Base-by-base conservation (phyloP, 2,797 vertebrate genomes). In the Sebastes alutus region DNA sequence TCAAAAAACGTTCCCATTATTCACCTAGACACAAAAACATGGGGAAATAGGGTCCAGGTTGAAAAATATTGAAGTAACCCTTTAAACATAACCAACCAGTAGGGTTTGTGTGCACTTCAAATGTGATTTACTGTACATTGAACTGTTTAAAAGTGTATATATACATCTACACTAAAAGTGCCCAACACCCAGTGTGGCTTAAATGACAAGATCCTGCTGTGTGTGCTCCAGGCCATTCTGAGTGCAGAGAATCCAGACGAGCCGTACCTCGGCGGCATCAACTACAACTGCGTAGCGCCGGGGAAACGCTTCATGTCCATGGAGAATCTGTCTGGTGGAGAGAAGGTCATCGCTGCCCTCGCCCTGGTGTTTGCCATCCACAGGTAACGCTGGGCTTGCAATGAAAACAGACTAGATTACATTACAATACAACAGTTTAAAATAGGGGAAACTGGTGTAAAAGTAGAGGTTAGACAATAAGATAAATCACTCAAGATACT, bases 261-360 rank as follows among this genome's bases (percentile, higher is more conserved):
- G 78, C 99, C 98, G 1, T 99, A 99, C 60, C 89, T 99, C 68
- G 97, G 96, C 4, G 98, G 98, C 61, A 97, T 99, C 77, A 96
- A 89, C 92, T 99, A 98, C 83, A 98, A 97, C 90, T 99, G 99
- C 0, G 96, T 99, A 84, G 98, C 97, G 3, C 98, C 98, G 0
- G 98, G 98, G 64, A 99, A 99, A 78, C 96, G 97, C 63, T 99
- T 97, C 81, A 97, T 99, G 97, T 96, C 98, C 1, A 99, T 99
- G 98, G 98, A 99, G 88, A 96, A 97, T 71, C 89, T 99, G 80
- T 99, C 99, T 0, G 99, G 98, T 60, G 99, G 99, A 81, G 99
- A 99, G 68, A 99, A 97, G 81, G 95, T 97, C 7, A 95, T 99
- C 54, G 99, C 99, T 1, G 97, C 98, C 3, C 89, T 99, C 80